phyloP scores from a whole-genome alignment of 1,140 invertebrate species.

The Trissolcus basalis region DNA sequence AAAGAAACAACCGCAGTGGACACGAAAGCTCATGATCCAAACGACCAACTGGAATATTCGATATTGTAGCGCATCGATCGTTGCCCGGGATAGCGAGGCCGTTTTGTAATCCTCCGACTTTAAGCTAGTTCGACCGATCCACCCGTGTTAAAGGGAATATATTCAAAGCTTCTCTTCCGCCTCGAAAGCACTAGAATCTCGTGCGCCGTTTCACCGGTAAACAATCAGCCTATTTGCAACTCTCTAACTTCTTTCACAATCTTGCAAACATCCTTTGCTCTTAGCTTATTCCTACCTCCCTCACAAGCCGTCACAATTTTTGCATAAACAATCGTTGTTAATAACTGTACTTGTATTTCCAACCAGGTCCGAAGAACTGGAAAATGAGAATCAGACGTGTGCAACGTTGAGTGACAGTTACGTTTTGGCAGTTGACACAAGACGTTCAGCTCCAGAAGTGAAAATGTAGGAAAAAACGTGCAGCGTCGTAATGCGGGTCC shows the following conservation, averaged over 20 bases:
- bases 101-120: conserved; percentile 63
- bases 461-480: conserved; percentile 45
- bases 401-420: conserved; percentile 9
- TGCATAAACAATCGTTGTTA: too few species aligned
- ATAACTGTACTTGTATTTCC: too few species aligned
- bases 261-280: too few species aligned
- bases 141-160: conserved; percentile 74
- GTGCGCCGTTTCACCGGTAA: conserved; percentile 18
- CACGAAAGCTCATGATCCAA: conserved; percentile 1
- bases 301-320: too few species aligned
- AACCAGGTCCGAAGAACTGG: neutral
- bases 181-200: conserved; percentile 35
- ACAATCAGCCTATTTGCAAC: too few species aligned
- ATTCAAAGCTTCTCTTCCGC: conserved; percentile 58
- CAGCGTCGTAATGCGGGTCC: conserved; percentile 31
- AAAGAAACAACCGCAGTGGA: conserved; percentile 16
- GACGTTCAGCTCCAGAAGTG: conserved; percentile 13
- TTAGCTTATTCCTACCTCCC: too few species aligned
- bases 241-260: too few species aligned
- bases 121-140: conserved; percentile 69
- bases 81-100: conserved; percentile 51
- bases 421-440: conserved; percentile 1
- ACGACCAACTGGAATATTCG: conserved; percentile 11
- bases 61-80: conserved; percentile 45
- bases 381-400: conserved; percentile 23